A percentile compares a stretch with the other conserved stretches of the same genome.
Conservation (phyloP, 2,113 vertebrate species). For the Pleuronectes platessa region DNA sequence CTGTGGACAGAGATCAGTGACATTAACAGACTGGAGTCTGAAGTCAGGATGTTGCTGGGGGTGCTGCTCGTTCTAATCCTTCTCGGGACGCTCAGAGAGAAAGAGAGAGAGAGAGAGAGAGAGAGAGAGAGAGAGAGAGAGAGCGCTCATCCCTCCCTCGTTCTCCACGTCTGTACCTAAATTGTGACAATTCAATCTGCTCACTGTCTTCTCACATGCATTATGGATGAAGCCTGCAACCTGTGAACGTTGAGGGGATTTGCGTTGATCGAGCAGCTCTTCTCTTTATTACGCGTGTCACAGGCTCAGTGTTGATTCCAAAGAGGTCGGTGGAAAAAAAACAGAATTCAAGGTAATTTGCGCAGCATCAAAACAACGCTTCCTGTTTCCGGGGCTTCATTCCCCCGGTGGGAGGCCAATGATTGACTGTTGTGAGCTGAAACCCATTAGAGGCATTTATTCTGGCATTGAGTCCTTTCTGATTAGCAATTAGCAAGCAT, state of each 20-base stretch:
- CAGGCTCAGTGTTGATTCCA: conserved; percentile 43
- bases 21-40: neutral
- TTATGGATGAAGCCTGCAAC: conserved; percentile 67
- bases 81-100: conserved; percentile 21
- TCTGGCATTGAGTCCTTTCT: conserved; percentile 30
- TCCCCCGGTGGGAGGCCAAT: conserved; percentile 19
- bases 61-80: conserved; percentile 30
- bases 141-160: conserved; percentile 26
- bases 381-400: conserved; percentile 34
- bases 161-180: conserved; percentile 19
- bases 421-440: conserved; percentile 47
- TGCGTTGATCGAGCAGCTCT: conserved; percentile 48
- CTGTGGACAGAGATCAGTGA: conserved; percentile 20
- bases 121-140: conserved; percentile 3
- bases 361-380: conserved; percentile 22
- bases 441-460: conserved; percentile 52
- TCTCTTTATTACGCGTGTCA: conserved; percentile 35
- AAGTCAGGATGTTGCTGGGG: neutral
- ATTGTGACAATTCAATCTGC: conserved; percentile 73
- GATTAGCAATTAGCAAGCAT: conserved; percentile 53
- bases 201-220: conserved; percentile 56
- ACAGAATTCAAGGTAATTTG: conserved; percentile 45
- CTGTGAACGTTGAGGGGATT: conserved; percentile 42
- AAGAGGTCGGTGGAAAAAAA: conserved; percentile 15
- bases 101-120: too few species aligned